These are phyloP conservation scores for Coptodon bakossiorum DNA, from an alignment of 2,113 vertebrate species.

Conservation along the genomic window DNA sequence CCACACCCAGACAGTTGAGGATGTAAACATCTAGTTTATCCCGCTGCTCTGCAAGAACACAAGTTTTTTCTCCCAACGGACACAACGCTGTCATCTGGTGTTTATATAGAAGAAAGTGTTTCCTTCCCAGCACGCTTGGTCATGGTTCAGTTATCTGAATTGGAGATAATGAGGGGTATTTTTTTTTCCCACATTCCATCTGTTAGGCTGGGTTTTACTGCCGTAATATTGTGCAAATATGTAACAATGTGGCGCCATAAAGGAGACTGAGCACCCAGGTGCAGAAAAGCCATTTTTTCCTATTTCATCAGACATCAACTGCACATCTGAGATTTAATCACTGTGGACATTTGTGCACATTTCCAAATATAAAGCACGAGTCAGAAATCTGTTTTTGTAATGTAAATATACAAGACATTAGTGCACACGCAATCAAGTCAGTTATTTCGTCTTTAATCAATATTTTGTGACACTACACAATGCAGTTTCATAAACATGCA, in stretches of 20 bases:
- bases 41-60: background rate
- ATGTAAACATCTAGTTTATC: background rate
- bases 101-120: background rate
- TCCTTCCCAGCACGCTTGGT: background rate
- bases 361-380: background rate
- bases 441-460: background rate
- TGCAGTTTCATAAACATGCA: background rate
- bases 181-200: background rate
- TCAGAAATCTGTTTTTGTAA: background rate
- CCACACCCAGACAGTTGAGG: background rate
- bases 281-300: background rate
- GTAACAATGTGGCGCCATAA: background rate
- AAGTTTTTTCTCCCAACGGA: background rate
- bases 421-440: background rate
- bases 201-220: background rate
- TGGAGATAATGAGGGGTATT: background rate
- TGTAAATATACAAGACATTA: background rate
- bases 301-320: background rate
- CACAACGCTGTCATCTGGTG: background rate
- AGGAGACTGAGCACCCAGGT: background rate
- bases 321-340: background rate
- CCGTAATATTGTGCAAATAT: background rate
- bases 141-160: background rate
- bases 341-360: background rate
- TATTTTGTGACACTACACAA: background rate